Evolutionary conservation across 2,113 vertebrate genomes (phyloP).

Genomic region (Chionodraco myersi): DNA sequence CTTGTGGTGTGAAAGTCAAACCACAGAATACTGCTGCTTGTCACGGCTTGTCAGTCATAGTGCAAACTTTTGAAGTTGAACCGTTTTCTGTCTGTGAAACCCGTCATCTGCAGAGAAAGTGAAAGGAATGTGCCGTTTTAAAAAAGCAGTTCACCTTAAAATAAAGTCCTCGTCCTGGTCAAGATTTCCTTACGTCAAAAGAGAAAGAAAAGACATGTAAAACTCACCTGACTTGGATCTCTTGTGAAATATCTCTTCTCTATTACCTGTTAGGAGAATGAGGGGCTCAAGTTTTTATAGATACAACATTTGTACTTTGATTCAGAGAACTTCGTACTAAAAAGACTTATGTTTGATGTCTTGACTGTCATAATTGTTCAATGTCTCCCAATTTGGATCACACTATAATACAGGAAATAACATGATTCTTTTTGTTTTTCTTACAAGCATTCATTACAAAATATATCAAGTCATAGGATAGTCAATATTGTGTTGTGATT

Average conservation of each 20-base stretch:
- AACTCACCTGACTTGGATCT: slow-evolving; percentile 91
- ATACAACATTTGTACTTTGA: neutral
- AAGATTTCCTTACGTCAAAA: neutral
- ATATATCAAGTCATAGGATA: neutral
- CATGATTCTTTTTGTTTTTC: neutral
- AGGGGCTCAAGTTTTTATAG: too few species aligned
- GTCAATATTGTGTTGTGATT: neutral
- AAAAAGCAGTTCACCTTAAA: neutral
- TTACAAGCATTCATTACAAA: neutral
- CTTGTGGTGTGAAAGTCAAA: slow-evolving; percentile 9
- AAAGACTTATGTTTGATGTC: neutral
- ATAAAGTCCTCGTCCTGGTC: neutral
- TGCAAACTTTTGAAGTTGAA: slow-evolving; percentile 93
- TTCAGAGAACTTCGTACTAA: neutral
- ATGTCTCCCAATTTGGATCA: neutral
- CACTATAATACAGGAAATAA: neutral
- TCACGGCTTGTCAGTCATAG: slow-evolving; percentile 84
- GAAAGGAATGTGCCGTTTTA: neutral
- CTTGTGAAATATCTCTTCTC: slow-evolving; percentile 96
- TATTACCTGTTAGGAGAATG: slow-evolving; percentile 86
- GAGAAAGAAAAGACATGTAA: neutral
- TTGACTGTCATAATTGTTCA: neutral
- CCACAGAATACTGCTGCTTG: slow-evolving; percentile 22
- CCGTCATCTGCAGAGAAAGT: slow-evolving; percentile 86
- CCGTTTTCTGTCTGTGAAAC: slow-evolving; percentile 93